A percentile compares a stretch with the other conserved stretches of the same genome.
Conservation (phyloP, 2,888 invertebrate genomes). For the Deilephila porcellus region DNA sequence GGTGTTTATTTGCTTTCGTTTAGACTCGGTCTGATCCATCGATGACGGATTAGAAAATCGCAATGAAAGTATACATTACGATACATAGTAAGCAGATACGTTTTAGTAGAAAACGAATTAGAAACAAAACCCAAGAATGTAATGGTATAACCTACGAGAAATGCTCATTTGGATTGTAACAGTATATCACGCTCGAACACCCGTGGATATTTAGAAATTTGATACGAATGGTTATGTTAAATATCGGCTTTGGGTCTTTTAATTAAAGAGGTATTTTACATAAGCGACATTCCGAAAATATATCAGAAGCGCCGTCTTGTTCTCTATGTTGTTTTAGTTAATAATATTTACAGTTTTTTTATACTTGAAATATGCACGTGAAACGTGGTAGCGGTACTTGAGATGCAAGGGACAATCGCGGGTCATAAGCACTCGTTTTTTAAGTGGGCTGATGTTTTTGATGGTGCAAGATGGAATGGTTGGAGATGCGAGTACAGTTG, state of each 20-base stretch:
- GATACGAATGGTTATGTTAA: constrained; percentile 11
- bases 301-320: constrained; percentile 6
- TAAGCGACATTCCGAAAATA: background rate
- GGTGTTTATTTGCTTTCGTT: background rate
- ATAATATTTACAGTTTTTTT: background rate
- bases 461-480: too few species aligned
- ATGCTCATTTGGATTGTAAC: background rate
- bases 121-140: background rate
- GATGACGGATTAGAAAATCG: background rate
- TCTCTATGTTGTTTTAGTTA: background rate
- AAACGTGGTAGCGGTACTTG: too few species aligned
- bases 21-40: background rate
- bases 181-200: too few species aligned
- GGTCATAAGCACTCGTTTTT: too few species aligned
- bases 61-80: background rate
- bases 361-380: too few species aligned
- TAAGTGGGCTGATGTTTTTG: too few species aligned
- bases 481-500: too few species aligned
- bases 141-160: background rate
- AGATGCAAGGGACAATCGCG: too few species aligned
- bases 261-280: background rate
- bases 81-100: background rate
- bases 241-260: background rate
- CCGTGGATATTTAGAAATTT: constrained; percentile 1
- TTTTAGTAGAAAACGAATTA: background rate